Percentiles rank a stretch among this genome's conserved stretches.
phyloP scores from a whole-genome alignment of 1,140 invertebrate species.

The Drosophila tsacasi region DNA sequence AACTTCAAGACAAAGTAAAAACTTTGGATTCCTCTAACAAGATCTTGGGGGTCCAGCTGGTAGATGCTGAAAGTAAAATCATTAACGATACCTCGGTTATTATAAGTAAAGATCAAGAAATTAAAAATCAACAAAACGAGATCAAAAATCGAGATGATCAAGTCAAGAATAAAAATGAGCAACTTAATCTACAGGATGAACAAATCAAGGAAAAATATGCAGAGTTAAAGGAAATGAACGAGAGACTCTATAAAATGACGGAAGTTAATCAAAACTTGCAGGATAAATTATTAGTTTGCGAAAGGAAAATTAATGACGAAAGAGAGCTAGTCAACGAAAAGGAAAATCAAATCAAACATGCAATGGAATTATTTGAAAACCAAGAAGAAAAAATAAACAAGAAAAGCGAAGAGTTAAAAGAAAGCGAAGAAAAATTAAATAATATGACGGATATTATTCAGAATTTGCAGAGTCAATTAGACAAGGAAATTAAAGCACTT shows the following conservation, averaged over 20 bases:
- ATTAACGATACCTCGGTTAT: background rate
- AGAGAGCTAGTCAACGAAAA: background rate
- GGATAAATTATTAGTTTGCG: background rate
- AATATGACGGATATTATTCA: background rate
- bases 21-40: background rate
- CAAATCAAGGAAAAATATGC: background rate
- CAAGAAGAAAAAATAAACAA: background rate
- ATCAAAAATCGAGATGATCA: background rate
- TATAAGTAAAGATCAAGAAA: background rate
- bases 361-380: background rate
- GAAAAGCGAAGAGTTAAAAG: background rate
- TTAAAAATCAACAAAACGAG: background rate
- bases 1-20: background rate
- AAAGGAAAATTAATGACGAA: background rate
- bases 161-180: background rate
- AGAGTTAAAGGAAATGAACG: background rate
- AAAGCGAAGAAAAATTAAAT: background rate
- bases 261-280: background rate
- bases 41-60: background rate
- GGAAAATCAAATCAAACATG: background rate
- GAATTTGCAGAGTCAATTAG: background rate
- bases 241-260: background rate
- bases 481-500: background rate
- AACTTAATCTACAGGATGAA: background rate
- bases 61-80: background rate